These are phyloP conservation scores for Sarcoramphus papa DNA, from an alignment of 2,797 vertebrate species.

Conservation along the genomic window DNA sequence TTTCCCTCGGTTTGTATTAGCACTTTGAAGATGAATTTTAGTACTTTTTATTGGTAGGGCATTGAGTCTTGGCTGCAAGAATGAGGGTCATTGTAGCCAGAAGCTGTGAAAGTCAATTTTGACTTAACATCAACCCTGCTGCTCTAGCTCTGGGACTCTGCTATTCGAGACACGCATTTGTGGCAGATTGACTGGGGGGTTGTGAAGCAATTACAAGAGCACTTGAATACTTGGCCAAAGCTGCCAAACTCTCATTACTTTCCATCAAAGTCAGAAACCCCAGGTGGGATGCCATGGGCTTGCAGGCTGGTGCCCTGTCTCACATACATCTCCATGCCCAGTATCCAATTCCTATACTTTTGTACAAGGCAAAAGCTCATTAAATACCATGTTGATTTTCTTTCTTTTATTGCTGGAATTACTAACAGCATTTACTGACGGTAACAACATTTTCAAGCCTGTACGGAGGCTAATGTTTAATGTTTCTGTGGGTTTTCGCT, in stretches of 20 bases:
- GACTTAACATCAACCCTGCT: slow-evolving; percentile 53
- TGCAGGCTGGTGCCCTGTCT: slow-evolving; percentile 7
- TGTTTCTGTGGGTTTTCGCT: not conserved
- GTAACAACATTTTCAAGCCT: not conserved
- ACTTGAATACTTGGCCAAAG: slow-evolving; percentile 39
- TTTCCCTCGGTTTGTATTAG: slow-evolving; percentile 62
- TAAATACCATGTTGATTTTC: not conserved
- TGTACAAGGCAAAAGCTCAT: not conserved
- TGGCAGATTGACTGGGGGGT: slow-evolving; percentile 39
- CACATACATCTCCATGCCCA: not conserved
- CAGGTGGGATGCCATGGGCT: not conserved
- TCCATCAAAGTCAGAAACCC: slow-evolving; percentile 26
- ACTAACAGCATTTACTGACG: not conserved
- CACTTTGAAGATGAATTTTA: slow-evolving; percentile 65
- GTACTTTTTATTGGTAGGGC: slow-evolving; percentile 30
- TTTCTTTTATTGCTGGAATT: not conserved
- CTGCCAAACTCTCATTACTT: slow-evolving; percentile 41
- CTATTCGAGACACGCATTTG: slow-evolving; percentile 56
- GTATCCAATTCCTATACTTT: not conserved
- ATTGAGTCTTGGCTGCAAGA: slow-evolving; percentile 24
- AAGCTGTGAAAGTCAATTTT: slow-evolving; percentile 68
- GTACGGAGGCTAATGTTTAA: not conserved
- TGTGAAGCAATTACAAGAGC: slow-evolving; percentile 61
- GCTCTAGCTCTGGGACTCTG: slow-evolving; percentile 56
- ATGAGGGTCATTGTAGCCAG: slow-evolving; percentile 55